Conservation (phyloP, 2,888 invertebrate genomes). For the Lingula anatina region DNA sequence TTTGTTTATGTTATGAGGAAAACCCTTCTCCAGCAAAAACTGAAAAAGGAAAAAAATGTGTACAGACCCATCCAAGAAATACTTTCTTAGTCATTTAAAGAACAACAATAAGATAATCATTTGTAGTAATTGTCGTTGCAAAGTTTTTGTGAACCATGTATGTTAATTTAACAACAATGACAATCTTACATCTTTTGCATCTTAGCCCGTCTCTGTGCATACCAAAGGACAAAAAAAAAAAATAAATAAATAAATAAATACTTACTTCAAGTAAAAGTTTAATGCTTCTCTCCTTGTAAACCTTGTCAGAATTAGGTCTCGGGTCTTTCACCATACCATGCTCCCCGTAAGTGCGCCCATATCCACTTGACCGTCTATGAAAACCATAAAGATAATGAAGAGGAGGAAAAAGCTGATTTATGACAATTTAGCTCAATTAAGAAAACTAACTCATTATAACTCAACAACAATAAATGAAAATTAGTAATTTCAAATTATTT, state of each 20-base stretch:
- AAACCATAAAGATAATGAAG: not conserved
- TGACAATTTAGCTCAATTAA: not conserved
- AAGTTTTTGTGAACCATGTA: too few species aligned
- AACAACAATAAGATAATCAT: too few species aligned
- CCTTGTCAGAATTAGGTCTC: conserved; percentile 27
- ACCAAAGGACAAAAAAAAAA: too few species aligned
- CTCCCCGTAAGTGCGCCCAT: conserved; percentile 20
- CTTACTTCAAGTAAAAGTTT: conserved; percentile 26
- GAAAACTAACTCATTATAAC: too few species aligned
- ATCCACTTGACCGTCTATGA: conserved; percentile 15
- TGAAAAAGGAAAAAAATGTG: conserved; percentile 16
- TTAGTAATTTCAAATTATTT: too few species aligned
- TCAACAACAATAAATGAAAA: too few species aligned
- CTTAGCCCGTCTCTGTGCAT: too few species aligned
- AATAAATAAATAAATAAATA: not conserved
- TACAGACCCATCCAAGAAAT: too few species aligned
- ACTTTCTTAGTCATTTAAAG: too few species aligned
- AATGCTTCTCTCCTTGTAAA: conserved; percentile 25
- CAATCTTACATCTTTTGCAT: too few species aligned
- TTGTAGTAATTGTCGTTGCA: too few species aligned
- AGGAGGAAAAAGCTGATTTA: not conserved
- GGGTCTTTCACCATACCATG: conserved; percentile 31
- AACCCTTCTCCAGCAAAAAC: conserved; percentile 33
- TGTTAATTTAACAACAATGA: too few species aligned
- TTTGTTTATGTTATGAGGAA: conserved; percentile 29